Percentiles rank a stretch among this genome's conserved stretches.
These are phyloP conservation scores for Coryphaenoides rupestris DNA, from an alignment of 2,113 vertebrate species.

Conservation along the genomic window DNA sequence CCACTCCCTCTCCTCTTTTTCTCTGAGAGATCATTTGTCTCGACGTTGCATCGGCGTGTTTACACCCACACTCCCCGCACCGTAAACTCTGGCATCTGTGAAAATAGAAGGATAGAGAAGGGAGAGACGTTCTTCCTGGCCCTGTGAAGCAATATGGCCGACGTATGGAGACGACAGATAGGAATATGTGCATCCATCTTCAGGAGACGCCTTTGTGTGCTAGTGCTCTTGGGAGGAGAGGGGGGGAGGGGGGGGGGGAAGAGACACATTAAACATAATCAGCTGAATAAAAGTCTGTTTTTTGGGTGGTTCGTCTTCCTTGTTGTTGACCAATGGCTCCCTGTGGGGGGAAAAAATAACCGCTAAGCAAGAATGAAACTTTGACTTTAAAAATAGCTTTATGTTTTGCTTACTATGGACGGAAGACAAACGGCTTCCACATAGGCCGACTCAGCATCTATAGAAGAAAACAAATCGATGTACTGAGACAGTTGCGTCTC, in stretches of 20 bases:
- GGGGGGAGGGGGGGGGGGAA: too few relatives aligned
- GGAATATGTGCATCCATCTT: too few relatives aligned
- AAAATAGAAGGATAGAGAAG: conserved; percentile 38
- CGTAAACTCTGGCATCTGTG: conserved; percentile 44
- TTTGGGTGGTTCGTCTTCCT: conserved; percentile 7
- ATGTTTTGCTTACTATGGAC: too few relatives aligned
- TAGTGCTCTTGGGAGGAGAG: too few relatives aligned
- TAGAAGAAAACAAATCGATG: too few relatives aligned
- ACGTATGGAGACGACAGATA: not conserved
- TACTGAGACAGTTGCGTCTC: too few relatives aligned
- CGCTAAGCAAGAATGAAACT: not conserved
- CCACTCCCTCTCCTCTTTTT: not conserved
- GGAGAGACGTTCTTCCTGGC: conserved; percentile 27
- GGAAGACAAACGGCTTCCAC: too few relatives aligned
- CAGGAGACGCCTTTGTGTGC: too few relatives aligned
- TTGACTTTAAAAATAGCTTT: too few relatives aligned
- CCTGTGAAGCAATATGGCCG: conserved; percentile 39
- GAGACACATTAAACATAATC: too few relatives aligned
- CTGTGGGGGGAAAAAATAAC: conserved; percentile 16
- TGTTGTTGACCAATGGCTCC: conserved; percentile 6
- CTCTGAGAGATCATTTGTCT: conserved; percentile 35
- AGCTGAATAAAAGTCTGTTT: not conserved
- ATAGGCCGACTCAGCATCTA: too few relatives aligned
- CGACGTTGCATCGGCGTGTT: conserved; percentile 51
- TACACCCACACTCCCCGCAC: conserved; percentile 43